Evolutionary conservation across 2,888 invertebrate species (phyloP).

Genomic region (Sarcophaga variegata): DNA sequence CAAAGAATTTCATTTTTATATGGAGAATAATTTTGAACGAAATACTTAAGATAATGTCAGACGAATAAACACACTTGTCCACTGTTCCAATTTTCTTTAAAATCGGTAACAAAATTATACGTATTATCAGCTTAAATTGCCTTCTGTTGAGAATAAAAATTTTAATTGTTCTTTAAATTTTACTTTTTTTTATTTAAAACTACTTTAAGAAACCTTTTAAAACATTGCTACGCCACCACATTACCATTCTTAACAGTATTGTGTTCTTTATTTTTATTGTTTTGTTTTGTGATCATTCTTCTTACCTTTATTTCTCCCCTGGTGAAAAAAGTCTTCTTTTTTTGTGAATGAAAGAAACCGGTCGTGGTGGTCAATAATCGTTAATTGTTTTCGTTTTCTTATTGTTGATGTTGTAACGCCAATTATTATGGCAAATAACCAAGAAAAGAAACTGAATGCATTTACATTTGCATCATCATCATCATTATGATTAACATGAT

Average conservation of each 20-base stretch:
- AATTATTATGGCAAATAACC: conserved; percentile 11
- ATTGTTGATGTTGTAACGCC: conserved; percentile 16
- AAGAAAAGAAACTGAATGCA: conserved; percentile 12
- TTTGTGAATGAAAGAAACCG: conserved; percentile 51
- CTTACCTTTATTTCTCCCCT: conserved; percentile 46
- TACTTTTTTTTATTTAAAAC: too few species aligned
- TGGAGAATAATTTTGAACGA: too few species aligned
- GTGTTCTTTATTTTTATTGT: conserved; percentile 4
- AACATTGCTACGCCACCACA: neutral
- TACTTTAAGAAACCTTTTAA: too few species aligned
- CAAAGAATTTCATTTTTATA: too few species aligned
- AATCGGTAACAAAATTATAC: too few species aligned
- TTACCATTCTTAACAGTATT: neutral
- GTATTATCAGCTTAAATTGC: too few species aligned
- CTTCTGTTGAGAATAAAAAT: too few species aligned
- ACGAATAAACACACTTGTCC: too few species aligned
- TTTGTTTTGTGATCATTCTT: conserved; percentile 10
- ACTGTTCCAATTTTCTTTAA: too few species aligned
- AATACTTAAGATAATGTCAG: too few species aligned
- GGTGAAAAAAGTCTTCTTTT: neutral
- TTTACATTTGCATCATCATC: conserved; percentile 8
- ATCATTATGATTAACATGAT: neutral
- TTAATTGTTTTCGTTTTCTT: neutral
- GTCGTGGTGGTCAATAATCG: conserved; percentile 27
- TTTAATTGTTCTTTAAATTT: too few species aligned